These are phyloP conservation scores for Ypsolopha sequella DNA, from an alignment of 2,888 invertebrate genomes.

Conservation along the genomic window DNA sequence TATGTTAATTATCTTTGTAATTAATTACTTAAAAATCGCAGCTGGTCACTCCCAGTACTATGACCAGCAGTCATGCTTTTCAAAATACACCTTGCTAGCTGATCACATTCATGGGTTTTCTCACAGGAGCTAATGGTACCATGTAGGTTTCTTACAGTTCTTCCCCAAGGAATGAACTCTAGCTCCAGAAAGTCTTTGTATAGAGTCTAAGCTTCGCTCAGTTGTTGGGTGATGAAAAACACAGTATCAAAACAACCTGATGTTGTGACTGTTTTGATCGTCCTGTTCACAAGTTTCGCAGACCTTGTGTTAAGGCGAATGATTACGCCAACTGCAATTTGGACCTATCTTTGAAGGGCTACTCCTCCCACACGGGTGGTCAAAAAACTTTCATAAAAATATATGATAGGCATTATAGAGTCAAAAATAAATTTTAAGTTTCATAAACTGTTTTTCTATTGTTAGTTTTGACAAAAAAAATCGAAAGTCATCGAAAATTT, in stretches of 20 bases:
- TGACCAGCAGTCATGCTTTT: conserved; percentile 30
- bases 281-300: conserved; percentile 28
- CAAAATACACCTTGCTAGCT: conserved; percentile 22
- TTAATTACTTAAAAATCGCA: no score
- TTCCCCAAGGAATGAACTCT: conserved; percentile 57
- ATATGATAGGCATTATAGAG: no score
- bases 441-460: no score
- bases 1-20: no score
- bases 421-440: no score
- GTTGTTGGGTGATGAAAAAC: conserved; percentile 28
- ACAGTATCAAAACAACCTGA: conserved; percentile 44
- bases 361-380: no score
- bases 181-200: conserved; percentile 42
- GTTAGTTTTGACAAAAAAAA: no score
- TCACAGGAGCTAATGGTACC: conserved; percentile 25
- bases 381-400: no score
- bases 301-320: no score
- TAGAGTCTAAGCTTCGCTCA: conserved; percentile 29
- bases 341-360: no score
- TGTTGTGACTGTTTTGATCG: conserved; percentile 41
- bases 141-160: conserved; percentile 24
- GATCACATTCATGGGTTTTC: conserved; percentile 24
- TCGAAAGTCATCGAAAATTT: no score
- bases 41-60: conserved; percentile 17
- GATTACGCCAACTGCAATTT: no score